Percentiles rank a stretch among this genome's conserved stretches.
Conservation (phyloP, 2,888 invertebrate genomes). For the Cheiracanthium punctorium region DNA sequence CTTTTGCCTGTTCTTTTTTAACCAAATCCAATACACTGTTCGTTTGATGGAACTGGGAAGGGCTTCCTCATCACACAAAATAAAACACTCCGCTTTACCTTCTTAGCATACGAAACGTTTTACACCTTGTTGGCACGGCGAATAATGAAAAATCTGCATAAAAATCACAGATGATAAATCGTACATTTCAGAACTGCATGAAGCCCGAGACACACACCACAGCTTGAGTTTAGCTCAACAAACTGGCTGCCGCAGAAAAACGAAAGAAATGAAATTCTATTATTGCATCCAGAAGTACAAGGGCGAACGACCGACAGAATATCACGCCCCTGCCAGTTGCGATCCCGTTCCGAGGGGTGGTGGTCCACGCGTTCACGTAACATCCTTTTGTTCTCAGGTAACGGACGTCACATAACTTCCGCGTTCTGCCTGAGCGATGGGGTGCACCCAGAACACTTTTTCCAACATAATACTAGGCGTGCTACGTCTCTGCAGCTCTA, state of each 20-base stretch:
- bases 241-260: not conserved
- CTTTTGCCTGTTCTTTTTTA: too few relatives aligned
- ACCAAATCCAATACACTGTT: too few relatives aligned
- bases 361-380: not conserved
- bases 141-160: not conserved
- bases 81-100: too few relatives aligned
- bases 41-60: too few relatives aligned
- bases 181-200: too few relatives aligned
- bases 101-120: too few relatives aligned
- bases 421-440: not conserved
- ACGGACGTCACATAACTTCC: not conserved
- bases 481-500: not conserved
- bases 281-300: not conserved
- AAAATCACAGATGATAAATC: not conserved
- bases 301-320: not conserved
- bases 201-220: too few relatives aligned
- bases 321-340: not conserved
- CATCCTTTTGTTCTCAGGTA: constrained; percentile 4
- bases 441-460: constrained; percentile 7
- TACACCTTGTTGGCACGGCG: too few relatives aligned
- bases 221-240: not conserved
- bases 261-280: not conserved
- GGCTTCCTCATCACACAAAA: too few relatives aligned
- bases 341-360: constrained; percentile 10
- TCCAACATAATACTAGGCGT: not conserved